Evolutionary conservation across 2,113 vertebrate genomes (phyloP).

Genomic region (Tapirus terrestris): DNA sequence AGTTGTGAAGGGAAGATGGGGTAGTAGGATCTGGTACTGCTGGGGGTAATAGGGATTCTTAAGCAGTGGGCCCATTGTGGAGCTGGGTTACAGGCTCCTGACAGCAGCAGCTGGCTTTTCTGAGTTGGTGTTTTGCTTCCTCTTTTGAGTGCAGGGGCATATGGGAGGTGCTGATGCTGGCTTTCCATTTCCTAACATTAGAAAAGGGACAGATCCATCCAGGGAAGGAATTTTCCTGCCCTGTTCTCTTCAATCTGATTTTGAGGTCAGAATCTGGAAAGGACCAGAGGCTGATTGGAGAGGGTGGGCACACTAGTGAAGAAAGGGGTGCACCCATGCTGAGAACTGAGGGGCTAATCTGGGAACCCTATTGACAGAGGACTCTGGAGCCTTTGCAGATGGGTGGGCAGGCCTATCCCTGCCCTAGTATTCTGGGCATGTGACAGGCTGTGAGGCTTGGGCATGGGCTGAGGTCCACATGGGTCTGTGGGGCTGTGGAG

Average conservation of each 20-base stretch:
- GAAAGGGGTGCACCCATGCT: not conserved
- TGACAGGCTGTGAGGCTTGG: not conserved
- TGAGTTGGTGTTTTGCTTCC: conserved; percentile 9
- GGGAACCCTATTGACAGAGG: not conserved
- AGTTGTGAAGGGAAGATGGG: not conserved
- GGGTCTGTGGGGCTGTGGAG: not conserved
- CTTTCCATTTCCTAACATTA: not conserved
- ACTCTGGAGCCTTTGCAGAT: not conserved
- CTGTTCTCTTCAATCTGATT: not conserved
- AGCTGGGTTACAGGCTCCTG: not conserved
- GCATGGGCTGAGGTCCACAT: not conserved
- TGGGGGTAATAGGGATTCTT: not conserved
- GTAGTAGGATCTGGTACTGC: not conserved
- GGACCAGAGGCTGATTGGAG: not conserved
- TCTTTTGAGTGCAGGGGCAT: not conserved
- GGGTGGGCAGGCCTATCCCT: not conserved
- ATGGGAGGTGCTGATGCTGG: not conserved
- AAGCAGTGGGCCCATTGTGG: not conserved
- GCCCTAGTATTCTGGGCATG: not conserved
- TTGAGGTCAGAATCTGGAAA: not conserved
- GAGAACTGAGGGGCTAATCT: not conserved
- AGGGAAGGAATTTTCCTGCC: not conserved
- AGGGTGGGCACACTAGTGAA: not conserved
- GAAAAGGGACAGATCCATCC: not conserved
- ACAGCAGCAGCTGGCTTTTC: not conserved